A percentile compares a stretch with the other conserved stretches of the same genome.
phyloP scores from a whole-genome alignment of 2,113 vertebrate species.

The Bungarus multicinctus region DNA sequence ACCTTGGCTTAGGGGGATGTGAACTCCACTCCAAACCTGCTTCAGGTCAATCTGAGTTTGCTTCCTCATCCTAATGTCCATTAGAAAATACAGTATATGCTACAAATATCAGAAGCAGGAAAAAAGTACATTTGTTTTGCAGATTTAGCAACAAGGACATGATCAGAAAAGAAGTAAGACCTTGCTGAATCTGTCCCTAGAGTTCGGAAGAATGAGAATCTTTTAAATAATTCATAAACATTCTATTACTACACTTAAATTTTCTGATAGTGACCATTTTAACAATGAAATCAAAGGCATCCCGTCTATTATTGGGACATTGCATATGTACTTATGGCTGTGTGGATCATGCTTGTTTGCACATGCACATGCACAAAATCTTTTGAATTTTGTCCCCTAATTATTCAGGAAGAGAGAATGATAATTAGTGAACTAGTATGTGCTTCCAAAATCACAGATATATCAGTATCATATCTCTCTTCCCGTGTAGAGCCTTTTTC shows the following conservation, averaged over 20 bases:
- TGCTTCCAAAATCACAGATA: background rate
- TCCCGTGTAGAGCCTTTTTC: background rate
- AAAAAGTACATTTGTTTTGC: background rate
- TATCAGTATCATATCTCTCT: constrained; percentile 1
- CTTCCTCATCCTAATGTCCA: constrained; percentile 18
- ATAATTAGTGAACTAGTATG: background rate
- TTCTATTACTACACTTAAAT: constrained; percentile 30
- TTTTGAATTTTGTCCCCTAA: constrained; percentile 3
- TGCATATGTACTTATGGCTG: background rate
- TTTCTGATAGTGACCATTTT: constrained; percentile 32
- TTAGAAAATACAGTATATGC: background rate
- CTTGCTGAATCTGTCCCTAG: constrained; percentile 25
- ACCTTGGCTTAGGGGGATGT: constrained; percentile 70
- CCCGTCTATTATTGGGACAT: background rate
- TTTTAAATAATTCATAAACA: constrained; percentile 20
- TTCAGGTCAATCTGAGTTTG: constrained; percentile 35
- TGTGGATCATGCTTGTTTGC: background rate
- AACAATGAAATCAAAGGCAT: background rate
- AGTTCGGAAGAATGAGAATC: constrained; percentile 28
- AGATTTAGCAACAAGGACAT: background rate
- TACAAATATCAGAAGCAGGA: background rate
- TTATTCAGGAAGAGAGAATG: constrained; percentile 17
- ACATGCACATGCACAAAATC: background rate
- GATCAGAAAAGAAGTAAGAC: constrained; percentile 40
- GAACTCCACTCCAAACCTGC: constrained; percentile 61